These are phyloP conservation scores for Smutsia temminckii DNA, from an alignment of 2,797 vertebrate species.

Conservation along the genomic window DNA sequence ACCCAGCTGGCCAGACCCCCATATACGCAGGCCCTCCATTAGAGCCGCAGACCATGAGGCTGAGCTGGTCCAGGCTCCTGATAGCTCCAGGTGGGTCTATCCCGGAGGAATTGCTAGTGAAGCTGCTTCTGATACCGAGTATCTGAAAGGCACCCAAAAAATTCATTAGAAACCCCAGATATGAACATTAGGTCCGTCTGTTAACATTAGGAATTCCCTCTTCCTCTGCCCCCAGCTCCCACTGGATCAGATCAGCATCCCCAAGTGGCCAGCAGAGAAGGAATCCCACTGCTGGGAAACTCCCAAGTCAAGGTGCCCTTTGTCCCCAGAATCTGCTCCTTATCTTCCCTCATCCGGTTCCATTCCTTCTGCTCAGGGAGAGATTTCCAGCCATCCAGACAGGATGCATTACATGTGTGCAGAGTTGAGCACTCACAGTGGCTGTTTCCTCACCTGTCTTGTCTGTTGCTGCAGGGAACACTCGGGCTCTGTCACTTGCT, in stretches of 20 bases:
- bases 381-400: background rate
- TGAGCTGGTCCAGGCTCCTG: too few species aligned
- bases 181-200: background rate
- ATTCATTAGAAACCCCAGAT: background rate
- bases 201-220: background rate
- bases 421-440: background rate
- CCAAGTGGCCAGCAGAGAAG: background rate
- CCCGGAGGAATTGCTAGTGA: background rate
- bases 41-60: background rate
- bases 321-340: background rate
- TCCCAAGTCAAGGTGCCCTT: background rate
- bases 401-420: accelerated
- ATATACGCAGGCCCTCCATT: background rate
- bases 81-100: background rate
- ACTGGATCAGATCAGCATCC: background rate
- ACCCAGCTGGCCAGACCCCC: background rate
- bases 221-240: background rate
- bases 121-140: background rate
- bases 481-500: background rate
- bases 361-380: background rate
- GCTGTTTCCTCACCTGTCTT: background rate
- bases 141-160: background rate
- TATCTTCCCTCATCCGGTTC: background rate
- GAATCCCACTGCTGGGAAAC: background rate
- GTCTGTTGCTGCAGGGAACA: background rate